Conservation (phyloP, 2,797 vertebrate genomes). For the Enteromius radiatus region DNA sequence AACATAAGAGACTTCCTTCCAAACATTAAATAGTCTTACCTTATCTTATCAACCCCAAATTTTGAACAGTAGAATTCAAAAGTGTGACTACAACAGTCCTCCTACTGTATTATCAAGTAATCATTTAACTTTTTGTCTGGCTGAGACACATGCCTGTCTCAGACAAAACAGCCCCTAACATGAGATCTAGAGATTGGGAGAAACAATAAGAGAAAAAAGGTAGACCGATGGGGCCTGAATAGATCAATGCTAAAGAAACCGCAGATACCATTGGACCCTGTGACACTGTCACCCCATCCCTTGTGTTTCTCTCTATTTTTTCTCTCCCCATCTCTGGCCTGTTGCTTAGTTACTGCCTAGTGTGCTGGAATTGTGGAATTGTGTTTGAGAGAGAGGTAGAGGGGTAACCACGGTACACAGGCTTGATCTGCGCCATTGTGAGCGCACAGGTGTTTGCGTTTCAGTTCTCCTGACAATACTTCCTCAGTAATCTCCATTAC, state of each 20-base stretch:
- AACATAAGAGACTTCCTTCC: background rate
- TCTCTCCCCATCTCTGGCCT: slow-evolving; percentile 64
- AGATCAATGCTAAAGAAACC: slow-evolving; percentile 44
- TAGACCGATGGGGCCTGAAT: slow-evolving; percentile 10
- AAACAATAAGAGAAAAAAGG: slow-evolving; percentile 19
- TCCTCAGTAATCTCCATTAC: slow-evolving; percentile 28
- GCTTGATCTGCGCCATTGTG: slow-evolving; percentile 24
- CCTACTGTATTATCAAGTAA: background rate
- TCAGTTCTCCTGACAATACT: slow-evolving; percentile 37
- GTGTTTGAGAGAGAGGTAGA: slow-evolving; percentile 66
- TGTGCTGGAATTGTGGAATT: slow-evolving; percentile 73
- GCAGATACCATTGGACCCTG: slow-evolving; percentile 53
- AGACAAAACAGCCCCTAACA: background rate
- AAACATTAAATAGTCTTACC: background rate
- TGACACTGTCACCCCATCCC: slow-evolving; percentile 40
- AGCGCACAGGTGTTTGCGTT: background rate
- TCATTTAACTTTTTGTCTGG: background rate
- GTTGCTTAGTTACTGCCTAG: slow-evolving; percentile 84
- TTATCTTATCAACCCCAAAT: background rate
- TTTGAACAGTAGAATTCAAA: background rate
- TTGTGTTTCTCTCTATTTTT: slow-evolving; percentile 56
- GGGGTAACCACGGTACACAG: slow-evolving; percentile 31
- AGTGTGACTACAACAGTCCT: background rate
- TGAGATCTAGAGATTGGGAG: slow-evolving; percentile 36
- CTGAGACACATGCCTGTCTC: background rate